These are phyloP conservation scores for Eonycteris spelaea DNA, from an alignment of 2,113 vertebrate species.

Conservation along the genomic window DNA sequence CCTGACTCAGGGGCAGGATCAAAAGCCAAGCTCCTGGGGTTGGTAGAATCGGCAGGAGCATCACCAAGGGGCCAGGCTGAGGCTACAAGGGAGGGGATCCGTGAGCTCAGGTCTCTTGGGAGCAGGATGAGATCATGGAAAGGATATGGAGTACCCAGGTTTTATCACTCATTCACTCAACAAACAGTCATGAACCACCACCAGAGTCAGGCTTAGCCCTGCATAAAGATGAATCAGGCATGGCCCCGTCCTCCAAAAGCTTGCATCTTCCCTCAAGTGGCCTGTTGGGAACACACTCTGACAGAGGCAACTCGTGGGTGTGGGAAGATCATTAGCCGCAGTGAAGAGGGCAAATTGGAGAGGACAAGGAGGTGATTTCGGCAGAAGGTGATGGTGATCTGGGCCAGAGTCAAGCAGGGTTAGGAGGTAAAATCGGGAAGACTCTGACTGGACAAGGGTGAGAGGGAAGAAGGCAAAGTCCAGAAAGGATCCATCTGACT, in stretches of 20 bases:
- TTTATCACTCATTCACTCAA: constrained; percentile 58
- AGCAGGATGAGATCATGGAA: constrained; percentile 56
- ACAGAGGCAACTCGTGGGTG: neutral
- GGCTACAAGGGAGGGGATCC: neutral
- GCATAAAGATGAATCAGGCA: neutral
- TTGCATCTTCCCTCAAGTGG: neutral
- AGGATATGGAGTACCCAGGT: neutral
- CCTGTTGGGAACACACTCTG: neutral
- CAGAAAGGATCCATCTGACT: neutral
- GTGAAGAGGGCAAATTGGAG: neutral
- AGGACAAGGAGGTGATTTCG: neutral
- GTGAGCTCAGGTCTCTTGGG: neutral
- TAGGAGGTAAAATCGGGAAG: neutral
- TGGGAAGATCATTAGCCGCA: neutral
- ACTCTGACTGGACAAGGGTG: neutral
- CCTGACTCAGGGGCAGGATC: neutral
- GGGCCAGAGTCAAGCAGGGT: neutral
- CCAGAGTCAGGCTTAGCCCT: constrained; percentile 14
- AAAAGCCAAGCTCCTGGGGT: neutral
- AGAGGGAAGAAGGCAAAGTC: neutral
- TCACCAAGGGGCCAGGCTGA: neutral
- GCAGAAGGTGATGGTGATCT: neutral
- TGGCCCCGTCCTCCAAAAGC: neutral
- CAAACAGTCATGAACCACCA: neutral
- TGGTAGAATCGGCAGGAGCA: neutral